Conservation (phyloP, 1,140 invertebrate species). For the Drosophila arizonae region DNA sequence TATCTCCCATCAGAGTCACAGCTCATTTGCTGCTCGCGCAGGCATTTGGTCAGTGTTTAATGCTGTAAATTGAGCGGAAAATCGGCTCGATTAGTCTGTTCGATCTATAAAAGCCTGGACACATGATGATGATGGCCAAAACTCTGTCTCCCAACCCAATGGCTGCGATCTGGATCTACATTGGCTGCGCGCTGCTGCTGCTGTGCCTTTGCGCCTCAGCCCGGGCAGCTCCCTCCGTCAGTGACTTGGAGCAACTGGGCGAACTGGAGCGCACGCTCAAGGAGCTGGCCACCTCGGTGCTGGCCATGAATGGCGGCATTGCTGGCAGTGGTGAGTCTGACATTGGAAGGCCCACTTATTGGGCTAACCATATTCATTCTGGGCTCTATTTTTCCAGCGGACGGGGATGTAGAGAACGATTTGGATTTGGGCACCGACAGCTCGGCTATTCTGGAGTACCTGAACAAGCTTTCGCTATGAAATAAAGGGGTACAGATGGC, state of each 20-base stretch:
- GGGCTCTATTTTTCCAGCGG: not conserved
- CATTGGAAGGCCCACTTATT: not conserved
- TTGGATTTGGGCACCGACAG: slow-evolving; percentile 8
- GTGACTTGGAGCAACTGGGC: slow-evolving; percentile 48
- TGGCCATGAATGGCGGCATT: slow-evolving; percentile 45
- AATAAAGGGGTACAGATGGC: not conserved
- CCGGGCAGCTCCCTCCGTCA: slow-evolving; percentile 42
- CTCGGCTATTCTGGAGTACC: slow-evolving; percentile 17
- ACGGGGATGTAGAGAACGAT: not conserved
- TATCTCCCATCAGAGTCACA: slow-evolving; percentile 3
- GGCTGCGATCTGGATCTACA: slow-evolving; percentile 24
- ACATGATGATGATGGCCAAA: not conserved
- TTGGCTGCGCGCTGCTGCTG: slow-evolving; percentile 17
- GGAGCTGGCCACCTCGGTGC: slow-evolving; percentile 58
- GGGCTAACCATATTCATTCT: not conserved
- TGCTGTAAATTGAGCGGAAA: slow-evolving; percentile 45
- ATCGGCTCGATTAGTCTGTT: not conserved
- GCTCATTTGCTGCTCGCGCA: slow-evolving; percentile 54
- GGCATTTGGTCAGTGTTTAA: slow-evolving; percentile 22
- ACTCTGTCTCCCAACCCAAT: slow-evolving; percentile 11
- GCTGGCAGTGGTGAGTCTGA: not conserved
- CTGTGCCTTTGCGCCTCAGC: slow-evolving; percentile 11
- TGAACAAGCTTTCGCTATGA: slow-evolving; percentile 25
- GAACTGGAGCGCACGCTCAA: slow-evolving; percentile 58
- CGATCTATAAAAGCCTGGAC: slow-evolving; percentile 32